phyloP scores from a whole-genome alignment of 2,888 invertebrate species.

The Apodemia mormo region DNA sequence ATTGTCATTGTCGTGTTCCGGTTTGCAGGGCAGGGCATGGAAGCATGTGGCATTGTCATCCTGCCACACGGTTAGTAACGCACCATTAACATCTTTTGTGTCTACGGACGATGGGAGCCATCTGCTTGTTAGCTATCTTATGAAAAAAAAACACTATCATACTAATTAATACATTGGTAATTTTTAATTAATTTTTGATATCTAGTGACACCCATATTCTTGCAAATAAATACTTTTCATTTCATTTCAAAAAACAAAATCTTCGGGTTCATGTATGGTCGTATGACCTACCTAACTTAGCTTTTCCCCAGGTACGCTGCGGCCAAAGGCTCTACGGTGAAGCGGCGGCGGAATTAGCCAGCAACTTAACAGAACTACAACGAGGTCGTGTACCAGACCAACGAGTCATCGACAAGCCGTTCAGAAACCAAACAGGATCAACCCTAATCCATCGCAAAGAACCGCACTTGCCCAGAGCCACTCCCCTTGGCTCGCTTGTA shows the following conservation, averaged over 20 bases:
- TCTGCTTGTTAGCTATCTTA: too few relatives aligned
- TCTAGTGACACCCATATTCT: too few relatives aligned
- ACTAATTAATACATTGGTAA: too few relatives aligned
- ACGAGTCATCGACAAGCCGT: constrained; percentile 58
- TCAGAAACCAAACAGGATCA: constrained; percentile 46
- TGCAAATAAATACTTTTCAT: too few relatives aligned
- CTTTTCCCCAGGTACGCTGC: constrained; percentile 53
- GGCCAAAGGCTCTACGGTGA: constrained; percentile 65
- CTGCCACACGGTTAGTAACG: too few relatives aligned
- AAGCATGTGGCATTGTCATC: too few relatives aligned
- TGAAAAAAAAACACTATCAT: too few relatives aligned
- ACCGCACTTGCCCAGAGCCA: constrained; percentile 50
- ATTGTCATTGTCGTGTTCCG: too few relatives aligned
- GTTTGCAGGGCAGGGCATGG: too few relatives aligned
- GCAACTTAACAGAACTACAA: constrained; percentile 60
- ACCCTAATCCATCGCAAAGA: constrained; percentile 57
- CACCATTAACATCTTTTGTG: too few relatives aligned
- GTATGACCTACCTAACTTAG: background rate
- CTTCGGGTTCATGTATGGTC: background rate
- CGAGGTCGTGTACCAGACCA: constrained; percentile 49
- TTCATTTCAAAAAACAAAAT: background rate
- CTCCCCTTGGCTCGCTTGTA: constrained; percentile 48
- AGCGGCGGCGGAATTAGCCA: constrained; percentile 64
- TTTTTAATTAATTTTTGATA: too few relatives aligned
- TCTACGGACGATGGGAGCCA: too few relatives aligned